phyloP scores from a whole-genome alignment of 1,140 invertebrate species.

The Drosophila pallidifrons region DNA sequence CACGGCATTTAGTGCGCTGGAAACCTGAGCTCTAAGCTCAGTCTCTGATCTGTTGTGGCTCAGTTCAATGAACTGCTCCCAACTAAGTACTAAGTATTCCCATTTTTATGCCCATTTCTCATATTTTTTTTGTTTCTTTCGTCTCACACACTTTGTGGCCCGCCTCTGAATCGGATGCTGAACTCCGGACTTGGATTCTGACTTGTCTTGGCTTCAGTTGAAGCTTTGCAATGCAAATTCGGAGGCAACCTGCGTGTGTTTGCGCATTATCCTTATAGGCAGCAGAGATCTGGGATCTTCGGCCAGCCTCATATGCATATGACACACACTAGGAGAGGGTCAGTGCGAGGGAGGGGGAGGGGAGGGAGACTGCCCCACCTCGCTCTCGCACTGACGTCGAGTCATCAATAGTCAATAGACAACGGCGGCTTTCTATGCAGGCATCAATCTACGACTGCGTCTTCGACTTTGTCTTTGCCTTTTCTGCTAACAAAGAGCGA shows the following conservation, averaged over 20 bases:
- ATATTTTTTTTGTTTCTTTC: conserved; percentile 37
- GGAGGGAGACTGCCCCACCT: not conserved
- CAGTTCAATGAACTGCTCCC: conserved; percentile 54
- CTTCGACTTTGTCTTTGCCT: conserved; percentile 29
- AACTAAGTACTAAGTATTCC: conserved; percentile 35
- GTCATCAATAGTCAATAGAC: conserved; percentile 80
- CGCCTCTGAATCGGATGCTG: not conserved
- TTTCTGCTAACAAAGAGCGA: not conserved
- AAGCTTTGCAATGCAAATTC: conserved; percentile 75
- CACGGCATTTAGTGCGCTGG: conserved; percentile 52
- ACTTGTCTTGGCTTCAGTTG: conserved; percentile 3
- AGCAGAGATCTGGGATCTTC: conserved; percentile 36
- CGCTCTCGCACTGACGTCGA: conserved; percentile 29
- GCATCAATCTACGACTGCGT: conserved; percentile 68
- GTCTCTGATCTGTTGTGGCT: not conserved
- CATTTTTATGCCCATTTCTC: conserved; percentile 50
- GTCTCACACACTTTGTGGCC: conserved; percentile 39
- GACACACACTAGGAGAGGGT: conserved; percentile 43
- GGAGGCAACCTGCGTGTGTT: conserved; percentile 70
- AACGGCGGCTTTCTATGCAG: conserved; percentile 46
- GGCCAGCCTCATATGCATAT: conserved; percentile 72
- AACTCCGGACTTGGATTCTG: not conserved
- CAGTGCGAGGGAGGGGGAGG: not conserved
- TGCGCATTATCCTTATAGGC: conserved; percentile 75
- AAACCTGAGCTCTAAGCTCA: conserved; percentile 33